A percentile compares a stretch with the other conserved stretches of the same genome.
Evolutionary conservation across 2,888 invertebrate species (phyloP).

Genomic region (Isoperla grammatica): DNA sequence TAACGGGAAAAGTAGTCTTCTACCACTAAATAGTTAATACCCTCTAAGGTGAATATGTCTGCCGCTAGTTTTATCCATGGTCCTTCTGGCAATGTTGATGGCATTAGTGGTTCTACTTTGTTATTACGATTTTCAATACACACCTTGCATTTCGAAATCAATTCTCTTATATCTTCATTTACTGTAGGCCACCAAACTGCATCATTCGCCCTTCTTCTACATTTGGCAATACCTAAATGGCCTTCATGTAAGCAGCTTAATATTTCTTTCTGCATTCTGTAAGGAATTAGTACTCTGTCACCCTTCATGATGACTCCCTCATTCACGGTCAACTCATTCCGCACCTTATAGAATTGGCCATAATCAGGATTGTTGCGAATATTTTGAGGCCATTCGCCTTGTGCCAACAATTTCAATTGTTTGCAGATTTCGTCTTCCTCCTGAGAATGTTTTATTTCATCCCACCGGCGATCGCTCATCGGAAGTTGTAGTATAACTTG

Average conservation of each 20-base stretch:
- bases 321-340: background rate
- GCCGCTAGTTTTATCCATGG: slow-evolving; percentile 33
- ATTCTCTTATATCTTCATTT: slow-evolving; percentile 21
- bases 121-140: slow-evolving; percentile 27
- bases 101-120: slow-evolving; percentile 29
- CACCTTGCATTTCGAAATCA: slow-evolving; percentile 26
- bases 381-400: background rate
- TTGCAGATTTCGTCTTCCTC: background rate
- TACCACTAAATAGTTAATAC: slow-evolving; percentile 30
- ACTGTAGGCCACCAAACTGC: slow-evolving; percentile 14
- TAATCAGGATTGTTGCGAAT: background rate
- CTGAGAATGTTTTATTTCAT: background rate
- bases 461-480: background rate
- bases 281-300: background rate
- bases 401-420: background rate
- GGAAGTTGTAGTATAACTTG: background rate
- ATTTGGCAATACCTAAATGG: slow-evolving; percentile 20
- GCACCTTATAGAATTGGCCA: background rate
- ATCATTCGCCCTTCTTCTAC: slow-evolving; percentile 7
- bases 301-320: background rate
- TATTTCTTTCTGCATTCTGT: background rate
- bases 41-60: slow-evolving; percentile 30
- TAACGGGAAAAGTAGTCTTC: slow-evolving; percentile 33
- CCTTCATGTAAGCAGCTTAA: slow-evolving; percentile 18
- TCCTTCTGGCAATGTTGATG: slow-evolving; percentile 28